Conservation (phyloP, 2,797 vertebrate species). For the Xenopus petersii region DNA sequence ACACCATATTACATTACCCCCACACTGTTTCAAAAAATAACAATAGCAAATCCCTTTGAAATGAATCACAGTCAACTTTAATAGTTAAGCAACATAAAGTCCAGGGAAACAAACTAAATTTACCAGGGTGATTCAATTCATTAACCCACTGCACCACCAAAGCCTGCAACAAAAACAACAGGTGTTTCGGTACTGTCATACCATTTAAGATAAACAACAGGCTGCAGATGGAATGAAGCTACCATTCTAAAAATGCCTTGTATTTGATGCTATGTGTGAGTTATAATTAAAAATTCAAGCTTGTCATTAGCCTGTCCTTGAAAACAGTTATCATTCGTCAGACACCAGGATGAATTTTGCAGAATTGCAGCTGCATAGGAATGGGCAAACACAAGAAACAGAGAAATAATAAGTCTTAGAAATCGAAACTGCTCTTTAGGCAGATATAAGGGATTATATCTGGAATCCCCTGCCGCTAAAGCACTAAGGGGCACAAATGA, state of each 20-base stretch:
- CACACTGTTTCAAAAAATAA: too few relatives aligned
- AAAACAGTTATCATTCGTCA: not conserved
- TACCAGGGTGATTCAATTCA: constrained; percentile 1
- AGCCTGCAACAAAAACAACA: constrained; percentile 22
- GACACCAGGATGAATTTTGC: not conserved
- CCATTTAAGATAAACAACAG: constrained; percentile 1
- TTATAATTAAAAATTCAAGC: constrained; percentile 2
- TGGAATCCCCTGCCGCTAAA: too few relatives aligned
- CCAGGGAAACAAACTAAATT: constrained; percentile 9
- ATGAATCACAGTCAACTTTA: not conserved
- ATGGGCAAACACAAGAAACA: not conserved
- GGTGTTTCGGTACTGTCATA: constrained; percentile 10
- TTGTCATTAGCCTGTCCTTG: not conserved
- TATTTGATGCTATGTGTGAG: not conserved
- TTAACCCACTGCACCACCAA: constrained; percentile 6
- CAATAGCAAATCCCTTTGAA: not conserved
- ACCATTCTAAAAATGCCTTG: not conserved
- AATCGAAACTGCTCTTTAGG: too few relatives aligned
- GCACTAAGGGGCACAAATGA: too few relatives aligned
- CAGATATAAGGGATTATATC: too few relatives aligned
- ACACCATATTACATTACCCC: too few relatives aligned
- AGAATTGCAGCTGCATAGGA: not conserved
- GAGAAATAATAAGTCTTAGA: not conserved
- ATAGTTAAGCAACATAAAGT: not conserved
- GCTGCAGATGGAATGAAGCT: not conserved